Evolutionary conservation across 2,888 invertebrate species (phyloP), one percentile per base, ranked within the genome.

Genomic region (Endomychus coccineus): DNA sequence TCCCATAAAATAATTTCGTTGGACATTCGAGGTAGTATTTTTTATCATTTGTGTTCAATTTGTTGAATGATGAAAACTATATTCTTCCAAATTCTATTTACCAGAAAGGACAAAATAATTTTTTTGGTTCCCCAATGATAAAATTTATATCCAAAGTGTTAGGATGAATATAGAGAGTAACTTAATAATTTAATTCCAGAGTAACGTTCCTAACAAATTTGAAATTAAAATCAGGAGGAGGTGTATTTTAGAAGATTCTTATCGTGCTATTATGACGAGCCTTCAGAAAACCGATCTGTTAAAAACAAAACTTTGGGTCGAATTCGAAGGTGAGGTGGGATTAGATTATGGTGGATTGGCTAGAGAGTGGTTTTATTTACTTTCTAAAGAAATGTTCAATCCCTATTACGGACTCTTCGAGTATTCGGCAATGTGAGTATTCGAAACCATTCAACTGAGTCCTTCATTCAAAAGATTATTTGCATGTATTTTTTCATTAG

Each of bases 311-410:
- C 71, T 98, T 36, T 98, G 97, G 97, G 86, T 98, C 35, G 96
- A 97, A 69, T 98, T 98, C 68, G 95, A 96, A 64, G 90, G 92
- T 2, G 98, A 98, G 70, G 87, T 91, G 24, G 96, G 96, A 10
- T 66, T 82, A 69, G 97, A 97, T 70, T 97, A 97, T 67, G 96
- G 96, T 36, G 96, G 96, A 10, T 75, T 96, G 34, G 90, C 95
- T 1, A 76, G 97, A 42, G 97, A 98, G 69, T 97, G 96, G 95
- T 98, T 98, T 74, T 98, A 95, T 74, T 75, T 97, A 15, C 71
- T 98, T 7, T 97, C 96, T 1, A 95, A 95, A 67, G 97, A 98
- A 73, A 96, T 98, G 94, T 98, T 98, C 70, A 98, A 98, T 74
- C 98, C 98, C 0, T 98, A 97, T 68, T 98, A 98, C 69, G 97